phyloP scores from a whole-genome alignment of 2,888 invertebrate genomes.

The Micoletzkya japonica region DNA sequence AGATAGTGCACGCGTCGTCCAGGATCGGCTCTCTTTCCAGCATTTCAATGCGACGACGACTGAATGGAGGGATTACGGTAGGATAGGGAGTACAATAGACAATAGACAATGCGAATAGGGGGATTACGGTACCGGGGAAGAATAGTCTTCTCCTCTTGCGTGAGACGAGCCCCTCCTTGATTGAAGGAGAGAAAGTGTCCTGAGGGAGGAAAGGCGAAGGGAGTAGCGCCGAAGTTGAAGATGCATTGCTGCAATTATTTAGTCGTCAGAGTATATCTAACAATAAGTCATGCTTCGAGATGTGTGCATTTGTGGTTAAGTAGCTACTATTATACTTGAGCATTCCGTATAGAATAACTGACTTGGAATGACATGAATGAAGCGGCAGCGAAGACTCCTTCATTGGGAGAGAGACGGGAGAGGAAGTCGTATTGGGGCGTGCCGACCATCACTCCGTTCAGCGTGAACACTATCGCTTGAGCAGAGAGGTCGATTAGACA shows the following conservation, averaged over 20 bases:
- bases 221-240: slow-evolving; percentile 72
- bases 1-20: slow-evolving; percentile 79
- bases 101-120: background rate
- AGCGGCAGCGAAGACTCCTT: slow-evolving; percentile 88
- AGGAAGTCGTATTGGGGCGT: slow-evolving; percentile 7
- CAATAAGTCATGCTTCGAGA: no score
- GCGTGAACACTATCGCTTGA: slow-evolving; percentile 78
- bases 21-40: slow-evolving; percentile 74
- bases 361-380: slow-evolving; percentile 96
- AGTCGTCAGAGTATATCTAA: no score
- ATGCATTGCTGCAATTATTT: slow-evolving; percentile 65
- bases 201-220: slow-evolving; percentile 80
- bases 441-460: slow-evolving; percentile 73
- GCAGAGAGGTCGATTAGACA: slow-evolving; percentile 79
- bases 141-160: slow-evolving; percentile 79
- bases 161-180: slow-evolving; percentile 76
- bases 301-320: background rate
- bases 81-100: background rate
- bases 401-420: slow-evolving; percentile 28
- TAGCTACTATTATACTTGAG: no score
- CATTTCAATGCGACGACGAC: slow-evolving; percentile 78
- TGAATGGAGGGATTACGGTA: no score
- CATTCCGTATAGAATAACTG: no score
- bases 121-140: slow-evolving; percentile 73
- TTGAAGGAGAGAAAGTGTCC: slow-evolving; percentile 41